phyloP scores from a whole-genome alignment of 2,888 invertebrate genomes.

The Bhutanitis thaidina region DNA sequence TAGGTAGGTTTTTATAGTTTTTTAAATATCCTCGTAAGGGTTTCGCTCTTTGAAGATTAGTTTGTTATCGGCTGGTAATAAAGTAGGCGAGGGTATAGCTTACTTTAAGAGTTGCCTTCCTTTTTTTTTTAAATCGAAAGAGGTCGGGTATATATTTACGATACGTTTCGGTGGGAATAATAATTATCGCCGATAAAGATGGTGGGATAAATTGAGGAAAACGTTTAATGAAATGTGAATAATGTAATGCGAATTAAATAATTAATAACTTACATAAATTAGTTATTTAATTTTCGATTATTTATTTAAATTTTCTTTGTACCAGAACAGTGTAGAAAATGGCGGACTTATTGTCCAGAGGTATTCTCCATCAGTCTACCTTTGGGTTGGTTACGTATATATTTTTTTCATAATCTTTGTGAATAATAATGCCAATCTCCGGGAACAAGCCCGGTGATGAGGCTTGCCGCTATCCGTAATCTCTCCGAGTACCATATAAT shows the following conservation, averaged over 20 bases:
- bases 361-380: no score
- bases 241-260: background rate
- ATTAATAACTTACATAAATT: no score
- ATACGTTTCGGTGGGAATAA: slow-evolving; percentile 1
- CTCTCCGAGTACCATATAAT: no score
- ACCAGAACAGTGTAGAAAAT: no score
- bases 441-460: no score
- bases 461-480: no score
- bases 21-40: slow-evolving; percentile 62
- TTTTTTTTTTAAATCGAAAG: slow-evolving; percentile 35
- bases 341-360: no score
- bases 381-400: no score
- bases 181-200: background rate
- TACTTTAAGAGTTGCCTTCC: slow-evolving; percentile 33
- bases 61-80: slow-evolving; percentile 67
- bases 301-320: no score
- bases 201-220: background rate
- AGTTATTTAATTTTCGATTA: no score
- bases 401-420: no score
- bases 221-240: background rate
- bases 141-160: slow-evolving; percentile 5
- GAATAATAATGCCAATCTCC: no score
- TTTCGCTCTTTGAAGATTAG: slow-evolving; percentile 59
- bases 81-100: slow-evolving; percentile 54
- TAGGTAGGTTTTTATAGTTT: slow-evolving; percentile 61